phyloP scores from a whole-genome alignment of 2,888 invertebrate species.

The Camponotus fellah region DNA sequence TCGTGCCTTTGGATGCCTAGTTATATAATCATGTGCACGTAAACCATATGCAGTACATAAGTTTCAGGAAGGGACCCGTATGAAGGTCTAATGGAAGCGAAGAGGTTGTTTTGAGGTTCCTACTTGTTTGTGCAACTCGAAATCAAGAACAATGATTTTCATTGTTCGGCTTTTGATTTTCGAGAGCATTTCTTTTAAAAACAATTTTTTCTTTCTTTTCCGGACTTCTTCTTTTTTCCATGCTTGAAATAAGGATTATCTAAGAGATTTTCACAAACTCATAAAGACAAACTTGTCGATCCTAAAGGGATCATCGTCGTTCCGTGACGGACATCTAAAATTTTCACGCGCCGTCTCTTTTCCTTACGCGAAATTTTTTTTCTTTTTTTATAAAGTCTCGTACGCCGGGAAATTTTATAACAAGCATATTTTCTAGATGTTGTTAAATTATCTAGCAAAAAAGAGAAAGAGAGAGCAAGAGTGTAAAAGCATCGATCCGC shows the following conservation, averaged over 20 bases:
- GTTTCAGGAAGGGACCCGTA: slow-evolving; percentile 22
- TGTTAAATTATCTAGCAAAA: slow-evolving; percentile 55
- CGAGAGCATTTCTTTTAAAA: slow-evolving; percentile 29
- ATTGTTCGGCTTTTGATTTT: slow-evolving; percentile 40
- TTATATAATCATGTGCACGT: slow-evolving; percentile 77
- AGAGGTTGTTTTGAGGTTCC: slow-evolving; percentile 48
- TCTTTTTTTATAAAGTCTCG: not conserved
- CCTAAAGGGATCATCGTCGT: slow-evolving; percentile 26
- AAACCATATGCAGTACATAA: slow-evolving; percentile 70
- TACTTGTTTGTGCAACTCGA: slow-evolving; percentile 60
- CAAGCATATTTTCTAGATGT: slow-evolving; percentile 63
- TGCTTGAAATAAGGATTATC: slow-evolving; percentile 22
- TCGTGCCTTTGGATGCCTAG: slow-evolving; percentile 80
- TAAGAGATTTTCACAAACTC: slow-evolving; percentile 12
- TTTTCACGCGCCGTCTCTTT: slow-evolving; percentile 8
- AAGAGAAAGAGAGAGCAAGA: slow-evolving; percentile 59
- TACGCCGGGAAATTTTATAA: slow-evolving; percentile 40
- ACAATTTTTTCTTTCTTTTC: slow-evolving; percentile 13
- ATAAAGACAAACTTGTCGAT: slow-evolving; percentile 23
- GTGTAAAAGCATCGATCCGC: slow-evolving; percentile 79
- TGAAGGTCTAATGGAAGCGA: slow-evolving; percentile 50
- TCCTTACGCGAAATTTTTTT: not conserved
- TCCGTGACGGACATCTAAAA: slow-evolving; percentile 18
- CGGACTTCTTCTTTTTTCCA: slow-evolving; percentile 24
- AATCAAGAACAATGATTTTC: slow-evolving; percentile 36